These are phyloP conservation scores for Erythrocercus mccallii DNA, from an alignment of 2,113 vertebrate species.

Conservation along the genomic window DNA sequence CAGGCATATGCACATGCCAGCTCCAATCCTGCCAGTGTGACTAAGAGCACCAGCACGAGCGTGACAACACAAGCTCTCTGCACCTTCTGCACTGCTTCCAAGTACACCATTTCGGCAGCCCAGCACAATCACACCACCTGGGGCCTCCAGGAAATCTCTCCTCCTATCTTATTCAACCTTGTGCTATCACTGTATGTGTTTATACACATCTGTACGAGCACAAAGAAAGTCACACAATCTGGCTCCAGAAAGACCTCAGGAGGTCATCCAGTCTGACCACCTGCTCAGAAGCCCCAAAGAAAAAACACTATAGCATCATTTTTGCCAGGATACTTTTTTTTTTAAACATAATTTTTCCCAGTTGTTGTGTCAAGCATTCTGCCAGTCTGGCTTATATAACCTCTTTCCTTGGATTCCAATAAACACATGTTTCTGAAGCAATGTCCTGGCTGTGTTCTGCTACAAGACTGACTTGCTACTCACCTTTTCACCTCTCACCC, in stretches of 20 bases:
- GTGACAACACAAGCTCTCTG: not conserved
- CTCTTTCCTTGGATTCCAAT: not conserved
- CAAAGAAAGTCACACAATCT: not conserved
- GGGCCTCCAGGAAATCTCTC: not conserved
- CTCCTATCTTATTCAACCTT: not conserved
- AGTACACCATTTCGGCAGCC: not conserved
- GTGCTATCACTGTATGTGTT: not conserved
- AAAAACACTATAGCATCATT: not conserved
- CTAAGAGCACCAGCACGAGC: not conserved
- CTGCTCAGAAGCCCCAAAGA: not conserved
- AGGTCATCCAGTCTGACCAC: not conserved
- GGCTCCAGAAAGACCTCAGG: not conserved
- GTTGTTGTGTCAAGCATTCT: not conserved
- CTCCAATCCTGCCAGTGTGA: not conserved
- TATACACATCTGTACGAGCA: rapidly evolving
- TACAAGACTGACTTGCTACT: not conserved
- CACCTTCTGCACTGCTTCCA: not conserved
- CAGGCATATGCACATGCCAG: not conserved
- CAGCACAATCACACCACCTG: not conserved
- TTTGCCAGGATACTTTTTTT: not conserved
- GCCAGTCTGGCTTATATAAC: not conserved
- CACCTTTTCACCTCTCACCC: not conserved
- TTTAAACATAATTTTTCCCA: not conserved
- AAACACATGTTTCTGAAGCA: not conserved
- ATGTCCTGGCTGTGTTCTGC: not conserved